Evolutionary conservation across 2,113 vertebrate genomes (phyloP).

Genomic region (Scophthalmus maximus): DNA sequence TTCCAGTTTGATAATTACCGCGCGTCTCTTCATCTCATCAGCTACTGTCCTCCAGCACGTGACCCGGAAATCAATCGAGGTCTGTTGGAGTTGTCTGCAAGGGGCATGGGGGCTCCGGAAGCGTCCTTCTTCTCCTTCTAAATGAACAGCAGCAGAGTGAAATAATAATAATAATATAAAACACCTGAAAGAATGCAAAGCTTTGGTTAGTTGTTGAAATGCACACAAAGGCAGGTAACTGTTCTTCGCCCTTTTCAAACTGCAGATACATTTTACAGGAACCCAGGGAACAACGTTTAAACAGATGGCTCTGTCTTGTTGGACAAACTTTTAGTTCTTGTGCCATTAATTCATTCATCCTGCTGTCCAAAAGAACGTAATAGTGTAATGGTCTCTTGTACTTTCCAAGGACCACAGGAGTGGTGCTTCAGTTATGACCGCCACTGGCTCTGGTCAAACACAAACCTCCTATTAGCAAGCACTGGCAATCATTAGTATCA

Average conservation of each 20-base stretch:
- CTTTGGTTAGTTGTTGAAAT: too few relatives aligned
- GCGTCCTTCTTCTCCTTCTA: not conserved
- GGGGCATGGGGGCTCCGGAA: not conserved
- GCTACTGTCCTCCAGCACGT: conserved; percentile 27
- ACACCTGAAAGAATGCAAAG: too few relatives aligned
- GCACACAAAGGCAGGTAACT: not conserved
- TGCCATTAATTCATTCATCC: not conserved
- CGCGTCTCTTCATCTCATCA: conserved; percentile 6
- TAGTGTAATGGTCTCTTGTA: not conserved
- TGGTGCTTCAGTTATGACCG: not conserved
- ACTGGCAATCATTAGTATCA: conserved; percentile 1
- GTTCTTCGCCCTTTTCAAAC: too few relatives aligned
- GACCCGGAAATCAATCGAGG: conserved; percentile 15
- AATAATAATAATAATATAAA: too few relatives aligned
- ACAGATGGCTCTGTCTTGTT: not conserved
- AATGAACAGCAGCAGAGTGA: not conserved
- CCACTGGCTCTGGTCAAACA: not conserved
- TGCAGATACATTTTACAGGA: too few relatives aligned
- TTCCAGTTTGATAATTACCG: conserved; percentile 45
- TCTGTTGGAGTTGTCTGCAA: not conserved
- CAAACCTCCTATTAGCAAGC: not conserved
- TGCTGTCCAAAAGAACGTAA: not conserved
- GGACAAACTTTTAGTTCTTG: not conserved
- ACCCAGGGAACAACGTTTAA: too few relatives aligned
- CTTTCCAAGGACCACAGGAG: not conserved